Conservation (phyloP, 1,140 invertebrate genomes). For the Ephestia elutella region DNA sequence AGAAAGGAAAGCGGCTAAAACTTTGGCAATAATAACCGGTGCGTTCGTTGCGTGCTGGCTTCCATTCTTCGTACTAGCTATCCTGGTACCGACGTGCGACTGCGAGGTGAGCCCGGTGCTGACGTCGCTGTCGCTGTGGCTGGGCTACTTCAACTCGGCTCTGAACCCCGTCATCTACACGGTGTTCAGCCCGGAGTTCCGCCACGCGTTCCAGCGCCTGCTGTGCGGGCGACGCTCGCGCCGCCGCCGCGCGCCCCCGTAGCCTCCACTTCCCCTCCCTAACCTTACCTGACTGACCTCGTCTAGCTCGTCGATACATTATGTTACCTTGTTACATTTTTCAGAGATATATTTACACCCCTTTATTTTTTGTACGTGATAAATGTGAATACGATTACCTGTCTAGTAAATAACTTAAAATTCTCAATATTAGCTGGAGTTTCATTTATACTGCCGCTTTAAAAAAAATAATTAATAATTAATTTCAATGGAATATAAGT, state of each 20-base stretch:
- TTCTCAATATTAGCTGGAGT: slow-evolving; percentile 40
- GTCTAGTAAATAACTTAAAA: slow-evolving; percentile 58
- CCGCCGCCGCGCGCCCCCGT: slow-evolving; percentile 62
- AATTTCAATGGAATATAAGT: no score
- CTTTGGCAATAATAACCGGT: slow-evolving; percentile 92
- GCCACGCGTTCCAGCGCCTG: slow-evolving; percentile 89
- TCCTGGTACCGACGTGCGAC: slow-evolving; percentile 85
- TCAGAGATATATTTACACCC: slow-evolving; percentile 74
- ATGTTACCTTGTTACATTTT: slow-evolving; percentile 71
- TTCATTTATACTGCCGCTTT: slow-evolving; percentile 27
- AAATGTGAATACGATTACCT: slow-evolving; percentile 60
- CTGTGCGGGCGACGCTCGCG: slow-evolving; percentile 79
- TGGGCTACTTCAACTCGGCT: slow-evolving; percentile 92
- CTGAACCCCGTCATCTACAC: slow-evolving; percentile 93
- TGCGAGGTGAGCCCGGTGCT: slow-evolving; percentile 75
- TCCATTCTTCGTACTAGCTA: slow-evolving; percentile 91
- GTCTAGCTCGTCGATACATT: slow-evolving; percentile 61
- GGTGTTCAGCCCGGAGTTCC: slow-evolving; percentile 91
- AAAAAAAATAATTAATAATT: no score
- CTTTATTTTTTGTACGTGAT: slow-evolving; percentile 71
- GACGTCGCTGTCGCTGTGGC: slow-evolving; percentile 85
- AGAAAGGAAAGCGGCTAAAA: slow-evolving; percentile 94
- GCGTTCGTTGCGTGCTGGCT: slow-evolving; percentile 93
- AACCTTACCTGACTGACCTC: slow-evolving; percentile 56
- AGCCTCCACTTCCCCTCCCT: slow-evolving; percentile 24